Percentiles rank a stretch among this genome's conserved stretches.
These are phyloP conservation scores for Anguilla marmorata DNA, from an alignment of 2,797 vertebrate species.

Conservation along the genomic window DNA sequence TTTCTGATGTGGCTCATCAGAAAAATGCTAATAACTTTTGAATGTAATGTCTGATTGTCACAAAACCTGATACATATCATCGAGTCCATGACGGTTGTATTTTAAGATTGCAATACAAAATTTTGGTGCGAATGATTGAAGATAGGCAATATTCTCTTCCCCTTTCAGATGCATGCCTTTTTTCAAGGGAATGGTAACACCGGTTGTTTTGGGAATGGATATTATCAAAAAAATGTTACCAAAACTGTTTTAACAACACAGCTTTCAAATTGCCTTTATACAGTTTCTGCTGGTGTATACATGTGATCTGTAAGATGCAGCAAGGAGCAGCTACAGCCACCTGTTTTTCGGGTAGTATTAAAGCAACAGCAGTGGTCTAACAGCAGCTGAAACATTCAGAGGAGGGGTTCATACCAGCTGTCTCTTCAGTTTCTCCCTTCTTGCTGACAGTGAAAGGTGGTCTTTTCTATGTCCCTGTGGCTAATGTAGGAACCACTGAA, in stretches of 20 bases:
- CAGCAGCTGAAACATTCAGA: constrained; percentile 14
- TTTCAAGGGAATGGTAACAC: neutral
- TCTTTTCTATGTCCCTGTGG: constrained; percentile 60
- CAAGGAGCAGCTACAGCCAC: neutral
- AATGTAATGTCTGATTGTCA: too few relatives aligned
- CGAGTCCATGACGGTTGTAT: too few relatives aligned
- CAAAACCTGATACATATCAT: too few relatives aligned
- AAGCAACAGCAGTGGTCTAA: constrained; percentile 18
- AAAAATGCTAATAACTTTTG: too few relatives aligned
- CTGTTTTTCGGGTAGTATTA: neutral
- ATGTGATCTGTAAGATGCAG: neutral
- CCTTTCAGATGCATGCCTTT: neutral
- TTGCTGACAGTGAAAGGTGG: constrained; percentile 15
- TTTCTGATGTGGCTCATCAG: too few relatives aligned
- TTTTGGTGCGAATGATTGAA: too few relatives aligned
- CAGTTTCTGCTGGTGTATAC: neutral
- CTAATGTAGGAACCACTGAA: constrained; percentile 71
- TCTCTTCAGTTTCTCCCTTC: constrained; percentile 20
- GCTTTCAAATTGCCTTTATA: neutral
- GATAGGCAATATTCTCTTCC: neutral
- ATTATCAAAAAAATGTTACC: too few relatives aligned
- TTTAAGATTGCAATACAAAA: too few relatives aligned
- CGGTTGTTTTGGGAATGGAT: neutral
- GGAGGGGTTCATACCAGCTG: constrained; percentile 21
- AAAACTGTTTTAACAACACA: neutral